These are phyloP conservation scores for Andrena chrysosceles DNA, from an alignment of 2,888 invertebrate genomes.

Conservation along the genomic window DNA sequence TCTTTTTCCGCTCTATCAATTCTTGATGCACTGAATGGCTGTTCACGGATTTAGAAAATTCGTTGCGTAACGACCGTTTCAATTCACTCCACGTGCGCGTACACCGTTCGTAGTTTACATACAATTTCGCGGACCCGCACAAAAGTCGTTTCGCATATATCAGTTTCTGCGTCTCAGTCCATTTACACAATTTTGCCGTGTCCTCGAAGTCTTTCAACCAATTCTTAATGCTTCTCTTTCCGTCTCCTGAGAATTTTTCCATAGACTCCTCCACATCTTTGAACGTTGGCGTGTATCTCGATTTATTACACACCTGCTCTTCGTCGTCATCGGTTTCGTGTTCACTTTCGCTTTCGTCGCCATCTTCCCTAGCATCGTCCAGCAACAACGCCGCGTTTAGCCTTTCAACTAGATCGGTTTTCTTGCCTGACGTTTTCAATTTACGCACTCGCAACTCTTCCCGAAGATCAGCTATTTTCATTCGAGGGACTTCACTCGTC, in stretches of 20 bases:
- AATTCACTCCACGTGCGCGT: neutral
- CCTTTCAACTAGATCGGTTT: neutral
- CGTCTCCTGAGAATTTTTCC: neutral
- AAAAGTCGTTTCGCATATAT: conserved; percentile 11
- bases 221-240: neutral
- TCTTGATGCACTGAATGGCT: neutral
- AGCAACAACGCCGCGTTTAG: conserved; percentile 17
- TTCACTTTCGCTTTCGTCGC: neutral
- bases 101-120: neutral
- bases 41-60: neutral
- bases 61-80: neutral
- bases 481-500: neutral
- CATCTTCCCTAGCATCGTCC: conserved; percentile 4
- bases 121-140: conserved; percentile 4
- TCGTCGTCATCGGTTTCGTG: neutral
- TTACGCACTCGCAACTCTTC: neutral
- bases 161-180: neutral
- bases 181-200: neutral
- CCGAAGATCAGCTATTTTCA: neutral
- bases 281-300: neutral
- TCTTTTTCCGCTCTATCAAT: neutral
- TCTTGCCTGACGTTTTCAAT: conserved; percentile 9
- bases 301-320: neutral
- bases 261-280: conserved; percentile 1
- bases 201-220: neutral